Evolutionary conservation across 2,113 vertebrate species (phyloP).

Genomic region (Planiliza haematocheilus): DNA sequence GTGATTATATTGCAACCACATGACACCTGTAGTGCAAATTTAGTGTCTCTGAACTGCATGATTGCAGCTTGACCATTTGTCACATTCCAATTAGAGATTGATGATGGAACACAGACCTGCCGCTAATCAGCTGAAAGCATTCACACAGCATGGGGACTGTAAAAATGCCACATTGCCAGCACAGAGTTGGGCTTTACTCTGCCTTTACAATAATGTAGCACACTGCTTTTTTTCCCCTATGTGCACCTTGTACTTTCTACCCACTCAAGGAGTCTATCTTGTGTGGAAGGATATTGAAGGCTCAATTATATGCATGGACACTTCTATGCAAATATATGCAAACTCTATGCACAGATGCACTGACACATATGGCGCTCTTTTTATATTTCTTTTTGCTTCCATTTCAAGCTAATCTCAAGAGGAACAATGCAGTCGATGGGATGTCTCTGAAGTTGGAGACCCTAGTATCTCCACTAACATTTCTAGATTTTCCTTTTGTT

Average conservation of each 20-base stretch:
- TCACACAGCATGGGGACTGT: not conserved
- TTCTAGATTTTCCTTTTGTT: slow-evolving; percentile 7
- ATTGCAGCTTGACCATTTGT: slow-evolving; percentile 23
- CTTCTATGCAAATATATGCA: not conserved
- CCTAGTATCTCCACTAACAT: slow-evolving; percentile 10
- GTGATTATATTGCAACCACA: not conserved
- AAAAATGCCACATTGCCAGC: not conserved
- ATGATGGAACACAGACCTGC: slow-evolving; percentile 19
- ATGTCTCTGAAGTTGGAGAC: not conserved
- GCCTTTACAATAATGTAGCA: not conserved
- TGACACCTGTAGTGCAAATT: not conserved
- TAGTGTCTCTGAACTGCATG: slow-evolving; percentile 4
- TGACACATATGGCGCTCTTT: slow-evolving; percentile 13
- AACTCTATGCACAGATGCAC: not conserved
- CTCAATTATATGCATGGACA: slow-evolving; percentile 6
- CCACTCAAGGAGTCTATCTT: slow-evolving; percentile 10
- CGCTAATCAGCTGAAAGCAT: slow-evolving; percentile 1
- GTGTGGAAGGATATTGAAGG: not conserved
- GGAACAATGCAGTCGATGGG: slow-evolving; percentile 2
- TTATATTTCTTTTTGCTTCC: slow-evolving; percentile 12
- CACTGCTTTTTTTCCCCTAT: not conserved
- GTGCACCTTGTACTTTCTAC: not conserved
- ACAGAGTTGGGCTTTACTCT: not conserved
- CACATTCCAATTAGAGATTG: slow-evolving; percentile 21
- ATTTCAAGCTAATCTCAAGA: slow-evolving; percentile 9